These are phyloP conservation scores for Charina bottae DNA, from an alignment of 2,113 vertebrate species.

Conservation along the genomic window DNA sequence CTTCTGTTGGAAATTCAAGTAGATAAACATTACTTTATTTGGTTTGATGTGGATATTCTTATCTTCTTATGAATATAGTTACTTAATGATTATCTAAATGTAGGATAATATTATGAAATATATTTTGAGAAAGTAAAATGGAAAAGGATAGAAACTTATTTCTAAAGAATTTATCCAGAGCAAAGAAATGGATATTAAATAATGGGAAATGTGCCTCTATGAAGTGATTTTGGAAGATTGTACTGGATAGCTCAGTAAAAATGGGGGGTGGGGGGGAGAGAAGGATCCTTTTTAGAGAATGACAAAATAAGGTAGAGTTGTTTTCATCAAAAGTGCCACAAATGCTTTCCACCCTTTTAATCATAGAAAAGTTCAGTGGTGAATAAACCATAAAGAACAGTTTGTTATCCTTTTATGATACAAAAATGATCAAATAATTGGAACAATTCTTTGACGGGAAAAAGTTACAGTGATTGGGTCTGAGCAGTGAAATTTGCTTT, in stretches of 20 bases:
- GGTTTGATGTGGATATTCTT: background rate
- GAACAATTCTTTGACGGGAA: too few relatives aligned
- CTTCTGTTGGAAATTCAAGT: background rate
- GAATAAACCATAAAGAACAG: background rate
- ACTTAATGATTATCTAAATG: background rate
- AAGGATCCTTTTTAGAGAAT: background rate
- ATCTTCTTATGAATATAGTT: background rate
- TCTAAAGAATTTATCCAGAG: background rate
- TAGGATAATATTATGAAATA: background rate
- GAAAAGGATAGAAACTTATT: background rate
- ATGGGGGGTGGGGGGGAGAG: background rate
- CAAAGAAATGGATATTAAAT: background rate
- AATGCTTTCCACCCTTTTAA: background rate
- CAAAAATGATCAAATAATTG: background rate
- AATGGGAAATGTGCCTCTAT: background rate
- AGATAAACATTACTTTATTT: background rate
- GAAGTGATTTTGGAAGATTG: background rate
- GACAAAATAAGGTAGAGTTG: background rate
- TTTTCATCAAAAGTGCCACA: background rate
- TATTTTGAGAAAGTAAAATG: background rate
- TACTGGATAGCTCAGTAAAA: background rate
- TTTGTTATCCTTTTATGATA: background rate
- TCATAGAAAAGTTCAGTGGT: background rate
- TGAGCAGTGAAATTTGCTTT: background rate
- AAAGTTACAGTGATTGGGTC: background rate